Conservation (phyloP, 2,888 invertebrate genomes). For the Ochropacha duplaris region DNA sequence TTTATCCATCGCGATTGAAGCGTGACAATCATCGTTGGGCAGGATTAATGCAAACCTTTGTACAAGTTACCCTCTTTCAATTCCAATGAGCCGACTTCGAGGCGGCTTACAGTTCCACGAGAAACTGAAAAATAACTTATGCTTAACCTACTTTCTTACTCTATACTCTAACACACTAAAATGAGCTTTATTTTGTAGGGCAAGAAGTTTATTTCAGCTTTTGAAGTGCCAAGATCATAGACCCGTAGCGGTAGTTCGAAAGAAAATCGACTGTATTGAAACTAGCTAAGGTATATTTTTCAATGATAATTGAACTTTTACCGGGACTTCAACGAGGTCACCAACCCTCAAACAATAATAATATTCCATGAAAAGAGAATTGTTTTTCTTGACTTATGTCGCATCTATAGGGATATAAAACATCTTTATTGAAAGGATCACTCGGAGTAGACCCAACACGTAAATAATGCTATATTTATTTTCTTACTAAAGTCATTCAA, state of each 20-base stretch:
- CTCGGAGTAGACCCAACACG: too few relatives aligned
- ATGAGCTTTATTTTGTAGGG: constrained; percentile 3
- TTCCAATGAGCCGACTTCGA: constrained; percentile 6
- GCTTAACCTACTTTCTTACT: constrained; percentile 50
- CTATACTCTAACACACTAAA: constrained; percentile 15
- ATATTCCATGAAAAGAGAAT: constrained; percentile 14
- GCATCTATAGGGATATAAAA: neutral
- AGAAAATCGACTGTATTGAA: constrained; percentile 14
- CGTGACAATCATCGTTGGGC: neutral
- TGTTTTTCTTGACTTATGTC: neutral
- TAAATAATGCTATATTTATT: too few relatives aligned
- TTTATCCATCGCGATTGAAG: neutral
- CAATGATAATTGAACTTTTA: constrained; percentile 10
- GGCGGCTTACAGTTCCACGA: constrained; percentile 17
- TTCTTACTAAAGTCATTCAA: too few relatives aligned
- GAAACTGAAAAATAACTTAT: constrained; percentile 42
- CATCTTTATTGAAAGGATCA: too few relatives aligned
- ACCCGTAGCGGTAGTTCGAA: neutral
- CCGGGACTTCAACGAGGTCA: constrained; percentile 26
- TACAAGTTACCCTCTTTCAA: neutral
- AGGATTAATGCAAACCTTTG: neutral
- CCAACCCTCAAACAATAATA: constrained; percentile 22
- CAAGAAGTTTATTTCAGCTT: constrained; percentile 3
- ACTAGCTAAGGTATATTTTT: constrained; percentile 17
- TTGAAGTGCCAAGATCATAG: neutral